Conservation (phyloP, 2,797 vertebrate genomes). For the Cossypha polioptera region DNA sequence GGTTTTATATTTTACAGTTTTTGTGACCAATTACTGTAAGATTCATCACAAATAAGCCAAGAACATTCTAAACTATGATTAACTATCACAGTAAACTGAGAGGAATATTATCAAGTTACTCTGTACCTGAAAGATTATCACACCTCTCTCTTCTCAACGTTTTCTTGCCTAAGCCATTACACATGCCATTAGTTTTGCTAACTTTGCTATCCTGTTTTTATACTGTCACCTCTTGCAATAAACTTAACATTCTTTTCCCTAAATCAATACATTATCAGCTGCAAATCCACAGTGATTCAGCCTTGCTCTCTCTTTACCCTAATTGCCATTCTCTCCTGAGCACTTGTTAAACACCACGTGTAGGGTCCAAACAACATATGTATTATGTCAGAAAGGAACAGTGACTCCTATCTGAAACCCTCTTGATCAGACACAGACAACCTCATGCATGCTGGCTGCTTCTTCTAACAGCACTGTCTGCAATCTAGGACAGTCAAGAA, state of each 20-base stretch:
- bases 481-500: fast-evolving
- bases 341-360: neutral
- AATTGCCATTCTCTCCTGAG: neutral
- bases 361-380: neutral
- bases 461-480: neutral
- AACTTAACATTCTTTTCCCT: slow-evolving; percentile 33
- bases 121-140: neutral
- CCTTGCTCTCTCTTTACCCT: neutral
- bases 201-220: slow-evolving; percentile 27
- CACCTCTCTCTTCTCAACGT: neutral
- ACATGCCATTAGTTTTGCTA: slow-evolving; percentile 44
- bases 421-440: neutral
- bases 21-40: neutral
- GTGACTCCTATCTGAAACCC: neutral
- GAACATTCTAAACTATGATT: slow-evolving; percentile 12
- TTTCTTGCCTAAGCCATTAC: slow-evolving; percentile 34
- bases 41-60: neutral
- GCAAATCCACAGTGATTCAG: neutral
- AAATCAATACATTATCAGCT: slow-evolving; percentile 48
- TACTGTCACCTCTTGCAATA: slow-evolving; percentile 11
- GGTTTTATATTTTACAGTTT: neutral
- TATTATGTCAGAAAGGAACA: neutral
- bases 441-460: fast-evolving
- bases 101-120: neutral
- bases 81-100: neutral